These are phyloP conservation scores for Pristionchus exspectatus DNA, from an alignment of 2,888 invertebrate genomes.

Conservation along the genomic window DNA sequence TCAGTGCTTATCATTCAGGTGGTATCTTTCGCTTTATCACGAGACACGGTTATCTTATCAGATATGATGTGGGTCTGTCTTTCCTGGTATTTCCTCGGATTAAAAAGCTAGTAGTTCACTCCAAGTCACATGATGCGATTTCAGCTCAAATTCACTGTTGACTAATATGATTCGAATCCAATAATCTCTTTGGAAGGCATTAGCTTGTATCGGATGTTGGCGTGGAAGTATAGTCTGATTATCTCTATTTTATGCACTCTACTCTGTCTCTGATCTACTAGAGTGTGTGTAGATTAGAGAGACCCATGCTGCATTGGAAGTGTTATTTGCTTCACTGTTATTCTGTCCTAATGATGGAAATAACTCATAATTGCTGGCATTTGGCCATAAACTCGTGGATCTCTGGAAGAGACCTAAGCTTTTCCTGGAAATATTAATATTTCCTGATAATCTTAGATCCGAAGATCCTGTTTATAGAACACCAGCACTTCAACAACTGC, in stretches of 20 bases:
- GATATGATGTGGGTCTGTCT: slow-evolving; percentile 4
- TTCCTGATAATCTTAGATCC: neutral
- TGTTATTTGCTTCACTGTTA: neutral
- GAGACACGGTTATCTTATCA: neutral
- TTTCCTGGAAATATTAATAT: neutral
- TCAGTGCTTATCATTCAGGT: neutral
- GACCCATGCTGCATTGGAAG: neutral
- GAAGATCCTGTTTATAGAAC: neutral
- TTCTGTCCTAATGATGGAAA: neutral
- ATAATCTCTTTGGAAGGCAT: neutral
- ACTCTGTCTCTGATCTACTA: too few species aligned
- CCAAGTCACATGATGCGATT: neutral
- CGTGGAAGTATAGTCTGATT: too few species aligned
- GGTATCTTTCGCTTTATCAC: neutral
- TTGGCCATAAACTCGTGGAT: neutral
- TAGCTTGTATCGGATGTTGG: too few species aligned
- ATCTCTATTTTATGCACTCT: too few species aligned
- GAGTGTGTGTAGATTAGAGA: too few species aligned
- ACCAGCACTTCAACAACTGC: neutral
- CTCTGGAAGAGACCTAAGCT: neutral
- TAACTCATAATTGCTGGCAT: neutral
- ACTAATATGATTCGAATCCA: neutral
- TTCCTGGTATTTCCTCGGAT: neutral
- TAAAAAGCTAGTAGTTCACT: neutral
- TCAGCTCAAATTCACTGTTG: too few species aligned